Evolutionary conservation across 1,140 invertebrate genomes (phyloP).

Genomic region (Fopius arisanus): DNA sequence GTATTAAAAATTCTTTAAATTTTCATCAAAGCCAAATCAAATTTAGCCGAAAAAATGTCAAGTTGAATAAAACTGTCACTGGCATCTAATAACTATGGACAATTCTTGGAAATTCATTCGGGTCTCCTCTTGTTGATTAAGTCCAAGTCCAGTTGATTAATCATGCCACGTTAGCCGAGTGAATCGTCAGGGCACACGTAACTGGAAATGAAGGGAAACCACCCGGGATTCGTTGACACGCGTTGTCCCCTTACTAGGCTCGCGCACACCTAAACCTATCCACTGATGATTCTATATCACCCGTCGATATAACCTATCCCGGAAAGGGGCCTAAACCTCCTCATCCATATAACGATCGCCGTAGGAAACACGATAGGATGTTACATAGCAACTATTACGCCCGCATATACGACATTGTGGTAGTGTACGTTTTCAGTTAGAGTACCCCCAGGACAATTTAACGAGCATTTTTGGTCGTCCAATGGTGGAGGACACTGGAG

Average conservation of each 20-base stretch:
- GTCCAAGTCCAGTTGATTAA: slow-evolving; percentile 13
- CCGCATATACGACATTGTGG: slow-evolving; percentile 5
- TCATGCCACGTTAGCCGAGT: not conserved
- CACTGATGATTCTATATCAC: slow-evolving; percentile 4
- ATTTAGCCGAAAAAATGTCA: too few species aligned
- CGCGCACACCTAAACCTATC: not conserved
- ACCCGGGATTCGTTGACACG: slow-evolving; percentile 15
- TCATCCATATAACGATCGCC: slow-evolving; percentile 3
- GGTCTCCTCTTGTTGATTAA: slow-evolving; percentile 9
- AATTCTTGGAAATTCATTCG: not conserved
- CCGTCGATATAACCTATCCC: not conserved
- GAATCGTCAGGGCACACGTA: not conserved
- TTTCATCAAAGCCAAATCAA: too few species aligned
- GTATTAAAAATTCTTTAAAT: too few species aligned
- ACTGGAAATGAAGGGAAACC: slow-evolving; percentile 3
- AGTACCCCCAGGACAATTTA: slow-evolving; percentile 29
- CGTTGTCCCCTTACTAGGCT: not conserved
- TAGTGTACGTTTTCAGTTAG: slow-evolving; percentile 6
- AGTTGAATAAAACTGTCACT: too few species aligned
- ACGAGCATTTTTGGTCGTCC: slow-evolving; percentile 31
- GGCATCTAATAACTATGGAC: too few species aligned
- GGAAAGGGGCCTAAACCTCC: not conserved
- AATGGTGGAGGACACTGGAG: not conserved
- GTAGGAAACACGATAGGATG: slow-evolving; percentile 9
- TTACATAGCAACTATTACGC: not conserved